Conservation (phyloP, 2,113 vertebrate species). For the Nycticebus coucang region DNA sequence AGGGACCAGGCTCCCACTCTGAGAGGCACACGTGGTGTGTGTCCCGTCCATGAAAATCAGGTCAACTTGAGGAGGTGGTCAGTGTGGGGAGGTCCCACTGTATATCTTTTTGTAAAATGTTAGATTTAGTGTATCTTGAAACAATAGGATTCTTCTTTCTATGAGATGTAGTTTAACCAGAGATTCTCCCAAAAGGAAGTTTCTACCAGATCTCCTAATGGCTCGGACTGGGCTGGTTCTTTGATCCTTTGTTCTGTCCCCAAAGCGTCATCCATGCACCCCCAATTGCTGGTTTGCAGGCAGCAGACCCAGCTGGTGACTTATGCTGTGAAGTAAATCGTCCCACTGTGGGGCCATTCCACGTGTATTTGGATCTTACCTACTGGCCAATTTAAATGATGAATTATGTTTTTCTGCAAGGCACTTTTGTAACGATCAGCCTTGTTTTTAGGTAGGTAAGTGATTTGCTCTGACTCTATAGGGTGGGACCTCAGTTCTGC, state of each 20-base stretch:
- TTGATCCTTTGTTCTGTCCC: not conserved
- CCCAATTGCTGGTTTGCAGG: not conserved
- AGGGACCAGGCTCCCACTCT: no score
- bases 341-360: not conserved
- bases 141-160: not conserved
- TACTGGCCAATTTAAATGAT: not conserved
- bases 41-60: no score
- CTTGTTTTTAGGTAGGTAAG: not conserved
- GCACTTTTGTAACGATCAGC: not conserved
- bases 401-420: not conserved
- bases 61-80: no score
- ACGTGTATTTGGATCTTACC: not conserved
- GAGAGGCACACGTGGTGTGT: no score
- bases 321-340: not conserved
- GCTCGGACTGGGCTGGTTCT: not conserved
- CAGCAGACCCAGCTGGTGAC: not conserved
- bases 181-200: slow-evolving; percentile 16
- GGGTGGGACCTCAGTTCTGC: not conserved
- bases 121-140: not conserved
- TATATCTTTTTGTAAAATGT: not conserved
- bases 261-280: not conserved
- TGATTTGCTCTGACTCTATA: slow-evolving; percentile 23
- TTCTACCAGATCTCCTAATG: not conserved
- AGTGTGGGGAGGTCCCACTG: no score
- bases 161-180: not conserved